Evolutionary conservation across 2,797 vertebrate species (phyloP), one percentile per base, ranked within the genome.

Genomic region (Tapera naevia): DNA sequence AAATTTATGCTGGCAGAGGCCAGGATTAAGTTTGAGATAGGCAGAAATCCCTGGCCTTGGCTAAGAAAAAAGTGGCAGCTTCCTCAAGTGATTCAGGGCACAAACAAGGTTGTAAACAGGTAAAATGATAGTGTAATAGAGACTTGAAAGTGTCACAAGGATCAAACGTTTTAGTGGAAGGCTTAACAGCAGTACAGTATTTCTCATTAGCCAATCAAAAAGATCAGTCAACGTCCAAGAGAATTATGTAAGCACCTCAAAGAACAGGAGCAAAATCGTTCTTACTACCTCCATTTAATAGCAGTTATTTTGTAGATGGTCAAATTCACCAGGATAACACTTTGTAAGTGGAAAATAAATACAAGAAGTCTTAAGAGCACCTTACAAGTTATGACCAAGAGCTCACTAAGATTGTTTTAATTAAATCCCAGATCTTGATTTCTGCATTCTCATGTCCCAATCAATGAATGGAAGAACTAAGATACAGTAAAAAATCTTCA

Each of bases 21-120:
- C 57, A 67, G 69, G 87, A 94, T 91, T 96, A 95, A 92, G 39
- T 80, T 12, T 37, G 51, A 91, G 60, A 91, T 16, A 50, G 35
- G 10, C n/a, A 86, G 66, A 93, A 94, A 95, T 84, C 71, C 70
- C 35, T 5, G 3, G 79, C 18, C 4, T 62, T 51, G 51, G 13
- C 30, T 61, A 71, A 79, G 45, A 58, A 80, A 80, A 89, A 57
- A 12, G 9, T 22, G 8, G 6, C 35, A 64, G 21, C 4, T 82
- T 81, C 18, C 14, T 56, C 60, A 48, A 82, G 64, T 82, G 75
- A 87, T 82, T 89, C 76, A 91, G 89, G 32, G 17, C 13, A 57
- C 11, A 14, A 37, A 73, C 5, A 56, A 67, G 13, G 33, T 14
- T 70, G 43, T 82, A 89, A 95, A 86, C 30, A 13, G 27, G 19